Conservation (phyloP, 2,113 vertebrate species). For the Trematomus loennbergii region DNA sequence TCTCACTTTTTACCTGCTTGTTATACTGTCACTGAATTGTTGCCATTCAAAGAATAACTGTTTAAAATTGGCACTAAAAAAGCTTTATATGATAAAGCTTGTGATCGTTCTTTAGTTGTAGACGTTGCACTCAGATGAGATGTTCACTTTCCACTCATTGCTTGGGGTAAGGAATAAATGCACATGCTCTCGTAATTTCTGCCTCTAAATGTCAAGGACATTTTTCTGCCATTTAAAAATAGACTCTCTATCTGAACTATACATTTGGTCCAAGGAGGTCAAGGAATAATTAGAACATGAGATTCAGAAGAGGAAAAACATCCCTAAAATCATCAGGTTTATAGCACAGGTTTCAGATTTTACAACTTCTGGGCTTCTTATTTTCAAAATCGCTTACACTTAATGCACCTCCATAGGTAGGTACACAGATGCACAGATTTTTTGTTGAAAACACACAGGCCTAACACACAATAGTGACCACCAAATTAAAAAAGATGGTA, state of each 20-base stretch:
- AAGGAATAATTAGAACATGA: slow-evolving; percentile 10
- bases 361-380: too few species aligned
- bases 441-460: too few species aligned
- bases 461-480: too few species aligned
- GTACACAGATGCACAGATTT: too few species aligned
- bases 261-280: background rate
- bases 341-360: too few species aligned
- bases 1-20: background rate
- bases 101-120: background rate
- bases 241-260: slow-evolving; percentile 1
- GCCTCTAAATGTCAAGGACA: slow-evolving; percentile 26
- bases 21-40: background rate
- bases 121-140: background rate
- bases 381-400: too few species aligned
- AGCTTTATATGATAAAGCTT: background rate
- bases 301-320: background rate
- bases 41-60: background rate
- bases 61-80: background rate
- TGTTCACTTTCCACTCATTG: background rate
- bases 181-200: background rate
- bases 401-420: too few species aligned
- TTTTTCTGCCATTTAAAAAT: background rate
- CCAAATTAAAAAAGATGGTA: slow-evolving; percentile 7
- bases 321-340: background rate
- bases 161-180: background rate